Conservation (phyloP, 2,888 invertebrate species). For the Linnaemya tessellans region DNA sequence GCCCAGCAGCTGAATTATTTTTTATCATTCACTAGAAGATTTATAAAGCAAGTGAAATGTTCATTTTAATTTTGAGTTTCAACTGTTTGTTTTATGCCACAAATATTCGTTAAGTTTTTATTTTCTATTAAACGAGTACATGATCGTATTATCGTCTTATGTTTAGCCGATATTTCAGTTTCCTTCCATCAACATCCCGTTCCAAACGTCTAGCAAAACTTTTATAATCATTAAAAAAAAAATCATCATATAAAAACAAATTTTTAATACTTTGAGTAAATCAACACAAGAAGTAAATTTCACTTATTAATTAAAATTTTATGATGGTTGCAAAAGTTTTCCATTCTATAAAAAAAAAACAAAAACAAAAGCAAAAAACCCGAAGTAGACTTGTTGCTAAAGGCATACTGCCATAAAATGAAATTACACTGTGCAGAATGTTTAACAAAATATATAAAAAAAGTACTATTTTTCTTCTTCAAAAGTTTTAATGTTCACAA, state of each 20-base stretch:
- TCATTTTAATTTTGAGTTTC: no score
- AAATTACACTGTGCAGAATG: not conserved
- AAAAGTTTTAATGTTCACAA: not conserved
- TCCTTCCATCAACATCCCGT: not conserved
- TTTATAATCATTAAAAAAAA: no score
- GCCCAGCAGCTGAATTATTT: no score
- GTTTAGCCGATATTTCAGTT: not conserved
- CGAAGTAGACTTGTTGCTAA: not conserved
- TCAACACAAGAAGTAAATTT: not conserved
- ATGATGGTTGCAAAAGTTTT: slow-evolving; percentile 27
- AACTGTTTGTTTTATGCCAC: no score
- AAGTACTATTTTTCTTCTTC: not conserved
- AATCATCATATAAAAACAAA: not conserved
- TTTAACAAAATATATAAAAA: not conserved
- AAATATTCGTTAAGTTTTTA: no score
- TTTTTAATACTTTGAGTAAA: not conserved
- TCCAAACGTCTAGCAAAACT: not conserved
- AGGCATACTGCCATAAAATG: not conserved
- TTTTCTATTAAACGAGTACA: no score
- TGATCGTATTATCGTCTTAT: no score
- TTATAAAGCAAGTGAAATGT: no score
- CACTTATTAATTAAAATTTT: slow-evolving; percentile 50
- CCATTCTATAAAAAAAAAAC: not conserved
- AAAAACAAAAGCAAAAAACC: not conserved
- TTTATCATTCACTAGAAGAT: no score